Evolutionary conservation across 2,888 invertebrate genomes (phyloP).

Genomic region (Empis livida): DNA sequence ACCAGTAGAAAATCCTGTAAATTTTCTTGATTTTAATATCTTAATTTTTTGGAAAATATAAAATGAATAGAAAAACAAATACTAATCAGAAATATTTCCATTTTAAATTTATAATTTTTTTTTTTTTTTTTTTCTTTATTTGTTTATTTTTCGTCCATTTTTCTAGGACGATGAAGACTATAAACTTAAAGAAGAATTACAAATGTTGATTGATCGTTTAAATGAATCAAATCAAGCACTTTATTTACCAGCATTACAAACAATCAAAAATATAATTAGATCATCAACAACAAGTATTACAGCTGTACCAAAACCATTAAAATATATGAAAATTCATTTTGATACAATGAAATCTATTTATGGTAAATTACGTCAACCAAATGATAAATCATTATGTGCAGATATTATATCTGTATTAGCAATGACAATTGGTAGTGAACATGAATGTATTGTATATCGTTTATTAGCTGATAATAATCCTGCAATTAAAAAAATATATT

Average conservation of each 20-base stretch:
- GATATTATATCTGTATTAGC: constrained; percentile 88
- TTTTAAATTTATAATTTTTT: too few relatives aligned
- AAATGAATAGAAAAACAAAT: too few relatives aligned
- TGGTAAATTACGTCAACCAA: constrained; percentile 55
- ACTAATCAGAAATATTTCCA: too few relatives aligned
- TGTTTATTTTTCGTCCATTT: too few relatives aligned
- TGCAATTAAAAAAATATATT: too few relatives aligned
- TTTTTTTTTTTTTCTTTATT: too few relatives aligned
- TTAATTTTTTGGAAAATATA: too few relatives aligned
- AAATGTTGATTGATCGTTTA: constrained; percentile 59
- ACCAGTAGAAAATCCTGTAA: too few relatives aligned
- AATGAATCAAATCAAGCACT: constrained; percentile 47
- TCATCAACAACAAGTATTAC: constrained; percentile 96
- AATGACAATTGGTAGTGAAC: constrained; percentile 61
- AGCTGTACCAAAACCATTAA: constrained; percentile 90
- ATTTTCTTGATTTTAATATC: too few relatives aligned
- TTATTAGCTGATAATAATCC: constrained; percentile 43
- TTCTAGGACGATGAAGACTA: constrained; percentile 63
- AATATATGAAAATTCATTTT: constrained; percentile 80
- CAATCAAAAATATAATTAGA: constrained; percentile 67
- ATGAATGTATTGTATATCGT: constrained; percentile 76
- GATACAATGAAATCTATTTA: constrained; percentile 65
- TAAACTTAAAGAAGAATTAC: constrained; percentile 73
- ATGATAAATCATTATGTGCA: constrained; percentile 64
- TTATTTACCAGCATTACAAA: constrained; percentile 66